Evolutionary conservation across 2,113 vertebrate genomes (phyloP), one percentile per base, ranked within the genome.

Genomic region (Colius striatus): DNA sequence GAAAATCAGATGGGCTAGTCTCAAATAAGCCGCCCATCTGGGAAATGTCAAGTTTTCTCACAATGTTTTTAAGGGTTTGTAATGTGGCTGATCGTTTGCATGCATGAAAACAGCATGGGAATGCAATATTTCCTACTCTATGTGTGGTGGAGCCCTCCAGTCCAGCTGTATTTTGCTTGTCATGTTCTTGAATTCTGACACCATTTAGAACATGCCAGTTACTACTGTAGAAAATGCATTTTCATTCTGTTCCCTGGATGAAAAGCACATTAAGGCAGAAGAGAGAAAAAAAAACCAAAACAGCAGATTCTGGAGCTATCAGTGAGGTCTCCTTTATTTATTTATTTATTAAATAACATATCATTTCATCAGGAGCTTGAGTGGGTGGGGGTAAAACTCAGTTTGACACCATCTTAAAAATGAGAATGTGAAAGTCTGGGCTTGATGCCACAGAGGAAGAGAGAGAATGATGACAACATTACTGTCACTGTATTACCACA

Each of bases 91-190:
- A 97, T 96, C 74, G n/a, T 93, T 97, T 85, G 82, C 96, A 92
- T 96, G 96, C 96, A 93, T 95, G 97, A 96, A 96, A 97, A 97
- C 95, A 97, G 95, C 94, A 94, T 90, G 97, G 95, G 97, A 97
- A 97, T 96, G 97, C 96, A 97, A 93, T 97, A 96, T 97, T 97
- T 97, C 97, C 97, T 96, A 93, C 94, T 92, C 15, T 85, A 97
- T 97, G 96, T 97, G 96, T 96, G 97, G 97, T 97, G 94, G 87
- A 96, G 96, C 89, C 97, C 94, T 97, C 95, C 94, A 81, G 94
- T 94, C 95, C 96, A 97, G 96, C 96, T 97, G 97, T 97, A 97
- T 97, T 97, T 97, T 97, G 95, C 96, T 97, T 97, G 96, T 97
- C 95, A 96, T 95, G 97, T 97, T 97, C 97, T 86, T 97, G 95